Base-by-base conservation (phyloP, 2,888 invertebrate genomes). In the Aphidius colemani region DNA sequence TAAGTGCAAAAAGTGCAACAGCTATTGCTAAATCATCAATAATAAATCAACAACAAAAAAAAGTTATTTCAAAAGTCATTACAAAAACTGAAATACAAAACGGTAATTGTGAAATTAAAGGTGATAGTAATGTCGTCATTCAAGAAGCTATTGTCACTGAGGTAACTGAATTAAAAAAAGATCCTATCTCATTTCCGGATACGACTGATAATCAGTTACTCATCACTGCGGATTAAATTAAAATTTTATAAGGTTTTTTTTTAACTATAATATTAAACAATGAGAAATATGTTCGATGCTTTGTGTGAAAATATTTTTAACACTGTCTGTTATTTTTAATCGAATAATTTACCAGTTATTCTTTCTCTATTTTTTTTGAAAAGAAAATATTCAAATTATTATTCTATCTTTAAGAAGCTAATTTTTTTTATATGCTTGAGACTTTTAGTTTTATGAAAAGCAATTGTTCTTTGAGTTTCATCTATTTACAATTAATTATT, bases 141-240 rank as follows among this genome's bases (percentile, higher is more conserved):
- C 39, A 59, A 80, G 77, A 43, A 73, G 81, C 78, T 68, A 71
- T 66, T 39, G 76, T 72, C 65, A 75, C 69, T 64, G 76, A 76
- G 65, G 78, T 78, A 55, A 78, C 78, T 66, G 76, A 78, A 57
- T 86, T 86, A 76, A 79, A 84, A 75, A 86, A 87, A 72, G 86
- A 85, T 58, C 80, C 85, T 71, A 86, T 86, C 72, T 85, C 86
- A 56, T 70, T 80, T 30, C 73, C 75, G 7, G 63, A 75, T 6
- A 74, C 77, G 55, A 77, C 75, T 62, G 81, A 81, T 55, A 82
- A 82, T 72, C 82, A 82, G 63, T 73, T 82, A 53, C 78, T 81
- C 61, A 71, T 75, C 65, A 78, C 74, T 64, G 75, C 77, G 53
- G 80, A 82, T 71, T 81, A 77, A 80, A 71, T 18, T 8, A 40